Percentiles rank a stretch among this genome's conserved stretches.
These are phyloP conservation scores for Bos indicus DNA, from an alignment of 2,113 vertebrate species.

Conservation along the genomic window DNA sequence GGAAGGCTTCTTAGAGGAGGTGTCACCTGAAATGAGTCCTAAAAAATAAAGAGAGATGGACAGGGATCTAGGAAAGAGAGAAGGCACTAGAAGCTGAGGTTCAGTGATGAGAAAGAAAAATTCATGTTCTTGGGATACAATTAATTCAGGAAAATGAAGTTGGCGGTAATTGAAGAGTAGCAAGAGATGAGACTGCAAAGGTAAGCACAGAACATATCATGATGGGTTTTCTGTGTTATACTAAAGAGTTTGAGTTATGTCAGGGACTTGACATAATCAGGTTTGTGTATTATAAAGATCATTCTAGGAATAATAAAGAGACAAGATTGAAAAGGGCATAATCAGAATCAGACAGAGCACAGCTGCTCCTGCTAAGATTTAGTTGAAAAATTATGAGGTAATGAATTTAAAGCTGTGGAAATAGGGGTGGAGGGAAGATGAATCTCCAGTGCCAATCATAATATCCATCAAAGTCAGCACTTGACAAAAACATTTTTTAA, in stretches of 20 bases:
- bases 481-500: neutral
- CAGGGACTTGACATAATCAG: neutral
- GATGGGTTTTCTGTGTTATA: neutral
- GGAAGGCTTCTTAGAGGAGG: neutral
- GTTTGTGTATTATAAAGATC: constrained; percentile 14
- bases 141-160: neutral
- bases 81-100: neutral
- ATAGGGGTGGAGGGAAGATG: neutral
- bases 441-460: neutral
- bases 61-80: neutral
- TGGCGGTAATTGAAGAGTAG: neutral
- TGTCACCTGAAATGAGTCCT: neutral
- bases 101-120: neutral
- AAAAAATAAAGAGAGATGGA: neutral
- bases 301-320: constrained; percentile 24
- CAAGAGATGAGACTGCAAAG: neutral
- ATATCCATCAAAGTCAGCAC: neutral
- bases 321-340: constrained; percentile 3
- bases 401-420: neutral
- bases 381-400: constrained; percentile 17
- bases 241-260: neutral
- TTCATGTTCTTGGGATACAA: neutral
- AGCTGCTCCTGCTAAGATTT: constrained; percentile 12
- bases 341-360: constrained; percentile 1
- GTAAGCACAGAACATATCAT: neutral